phyloP scores from a whole-genome alignment of 2,797 vertebrate genomes.

The Halcyon smyrnensis region DNA sequence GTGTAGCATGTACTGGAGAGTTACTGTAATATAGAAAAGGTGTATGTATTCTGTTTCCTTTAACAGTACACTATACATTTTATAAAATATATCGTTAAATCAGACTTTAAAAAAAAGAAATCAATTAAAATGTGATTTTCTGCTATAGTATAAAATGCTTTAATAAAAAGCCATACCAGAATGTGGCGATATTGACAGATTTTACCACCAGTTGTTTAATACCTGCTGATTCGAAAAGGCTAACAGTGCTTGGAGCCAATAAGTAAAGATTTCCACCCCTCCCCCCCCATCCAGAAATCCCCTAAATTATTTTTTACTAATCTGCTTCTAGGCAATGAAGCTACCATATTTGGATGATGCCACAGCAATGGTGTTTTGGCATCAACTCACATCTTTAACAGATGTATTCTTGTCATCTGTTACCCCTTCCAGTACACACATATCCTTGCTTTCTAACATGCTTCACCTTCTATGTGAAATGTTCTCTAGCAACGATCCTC shows the following conservation, averaged over 20 bases:
- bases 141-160: background rate
- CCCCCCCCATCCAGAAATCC: background rate
- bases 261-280: background rate
- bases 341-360: background rate
- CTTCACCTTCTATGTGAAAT: rapidly evolving
- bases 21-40: background rate
- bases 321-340: background rate
- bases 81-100: background rate
- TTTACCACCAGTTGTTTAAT: background rate
- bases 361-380: background rate
- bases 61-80: background rate
- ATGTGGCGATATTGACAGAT: background rate
- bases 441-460: background rate
- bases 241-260: background rate
- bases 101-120: background rate
- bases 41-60: background rate
- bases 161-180: background rate
- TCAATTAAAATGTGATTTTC: background rate
- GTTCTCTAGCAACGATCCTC: background rate
- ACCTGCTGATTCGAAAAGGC: background rate
- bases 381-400: background rate
- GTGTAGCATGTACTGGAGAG: background rate
- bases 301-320: background rate
- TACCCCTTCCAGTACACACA: background rate
- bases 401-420: background rate